These are phyloP conservation scores for Peromyscus aztecus DNA, from an alignment of 2,797 vertebrate species.

Conservation along the genomic window DNA sequence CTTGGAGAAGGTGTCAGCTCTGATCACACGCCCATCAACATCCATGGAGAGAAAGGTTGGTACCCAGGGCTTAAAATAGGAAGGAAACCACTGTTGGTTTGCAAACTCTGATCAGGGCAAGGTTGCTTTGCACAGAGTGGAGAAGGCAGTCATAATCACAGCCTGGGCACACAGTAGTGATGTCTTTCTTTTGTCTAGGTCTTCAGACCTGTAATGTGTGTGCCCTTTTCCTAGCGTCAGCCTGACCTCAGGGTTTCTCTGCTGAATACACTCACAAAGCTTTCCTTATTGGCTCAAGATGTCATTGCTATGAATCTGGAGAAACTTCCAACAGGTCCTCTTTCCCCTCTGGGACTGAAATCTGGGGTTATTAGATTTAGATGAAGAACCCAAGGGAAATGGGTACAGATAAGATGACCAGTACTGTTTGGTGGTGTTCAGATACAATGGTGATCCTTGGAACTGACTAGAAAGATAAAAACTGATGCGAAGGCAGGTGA, in stretches of 20 bases:
- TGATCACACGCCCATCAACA: constrained; percentile 90
- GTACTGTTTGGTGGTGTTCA: not conserved
- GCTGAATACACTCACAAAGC: not conserved
- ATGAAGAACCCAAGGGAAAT: constrained; percentile 13
- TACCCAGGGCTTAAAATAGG: constrained; percentile 87
- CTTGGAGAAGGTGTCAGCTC: constrained; percentile 93
- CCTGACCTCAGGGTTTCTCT: not conserved
- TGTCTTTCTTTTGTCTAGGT: not conserved
- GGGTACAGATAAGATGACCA: not conserved
- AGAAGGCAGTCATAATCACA: not conserved
- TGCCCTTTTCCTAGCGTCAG: not conserved
- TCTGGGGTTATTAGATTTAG: constrained; percentile 2
- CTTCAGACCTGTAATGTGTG: not conserved
- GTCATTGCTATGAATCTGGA: not conserved
- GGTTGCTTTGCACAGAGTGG: not conserved
- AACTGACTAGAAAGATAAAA: not conserved
- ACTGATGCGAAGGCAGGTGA: not conserved
- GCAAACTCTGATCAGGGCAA: not conserved
- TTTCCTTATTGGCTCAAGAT: constrained; percentile 27
- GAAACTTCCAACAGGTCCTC: not conserved
- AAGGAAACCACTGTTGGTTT: constrained; percentile 21
- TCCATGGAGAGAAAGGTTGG: constrained; percentile 93
- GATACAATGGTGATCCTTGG: not conserved
- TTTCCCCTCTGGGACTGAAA: not conserved
- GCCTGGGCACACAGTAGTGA: not conserved